These are phyloP conservation scores for Xiphophorus maculatus DNA, from an alignment of 2,113 vertebrate species.

Conservation along the genomic window DNA sequence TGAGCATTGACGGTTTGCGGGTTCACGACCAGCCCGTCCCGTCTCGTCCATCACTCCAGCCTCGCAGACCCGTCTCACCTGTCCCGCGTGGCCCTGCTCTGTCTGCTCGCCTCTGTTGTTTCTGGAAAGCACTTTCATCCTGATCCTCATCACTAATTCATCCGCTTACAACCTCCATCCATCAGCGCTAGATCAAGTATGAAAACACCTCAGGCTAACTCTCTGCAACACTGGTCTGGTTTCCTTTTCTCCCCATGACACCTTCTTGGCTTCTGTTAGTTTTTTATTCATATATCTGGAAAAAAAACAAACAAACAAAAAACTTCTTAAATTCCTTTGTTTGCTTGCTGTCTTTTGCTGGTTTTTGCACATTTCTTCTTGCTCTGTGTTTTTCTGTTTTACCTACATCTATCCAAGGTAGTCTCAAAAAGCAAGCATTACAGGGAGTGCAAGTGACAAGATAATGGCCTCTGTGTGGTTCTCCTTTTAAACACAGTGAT, in stretches of 20 bases:
- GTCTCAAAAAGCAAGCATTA: conserved; percentile 38
- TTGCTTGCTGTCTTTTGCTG: conserved; percentile 14
- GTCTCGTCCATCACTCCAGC: conserved; percentile 33
- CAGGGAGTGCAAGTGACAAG: conserved; percentile 45
- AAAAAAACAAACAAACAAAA: neutral
- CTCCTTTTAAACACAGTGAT: conserved; percentile 40
- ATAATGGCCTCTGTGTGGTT: conserved; percentile 57
- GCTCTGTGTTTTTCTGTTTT: conserved; percentile 1
- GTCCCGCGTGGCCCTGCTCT: conserved; percentile 48
- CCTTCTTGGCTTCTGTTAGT: conserved; percentile 18
- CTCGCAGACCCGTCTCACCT: conserved; percentile 19
- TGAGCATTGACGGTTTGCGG: conserved; percentile 26
- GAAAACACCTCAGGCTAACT: conserved; percentile 74
- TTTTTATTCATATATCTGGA: neutral
- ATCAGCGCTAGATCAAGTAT: conserved; percentile 71
- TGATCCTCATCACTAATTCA: conserved; percentile 81
- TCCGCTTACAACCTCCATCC: conserved; percentile 70
- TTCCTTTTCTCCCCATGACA: conserved; percentile 29
- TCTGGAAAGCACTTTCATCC: conserved; percentile 73
- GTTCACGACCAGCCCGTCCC: conserved; percentile 26
- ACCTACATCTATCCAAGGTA: conserved; percentile 8
- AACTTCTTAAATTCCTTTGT: conserved; percentile 10
- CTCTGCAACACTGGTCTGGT: conserved; percentile 41
- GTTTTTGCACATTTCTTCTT: conserved; percentile 2
- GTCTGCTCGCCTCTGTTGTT: conserved; percentile 60